A percentile compares a stretch with the other conserved stretches of the same genome.
Conservation (phyloP, 1,140 invertebrate species). For the Drosophila ironensis region DNA sequence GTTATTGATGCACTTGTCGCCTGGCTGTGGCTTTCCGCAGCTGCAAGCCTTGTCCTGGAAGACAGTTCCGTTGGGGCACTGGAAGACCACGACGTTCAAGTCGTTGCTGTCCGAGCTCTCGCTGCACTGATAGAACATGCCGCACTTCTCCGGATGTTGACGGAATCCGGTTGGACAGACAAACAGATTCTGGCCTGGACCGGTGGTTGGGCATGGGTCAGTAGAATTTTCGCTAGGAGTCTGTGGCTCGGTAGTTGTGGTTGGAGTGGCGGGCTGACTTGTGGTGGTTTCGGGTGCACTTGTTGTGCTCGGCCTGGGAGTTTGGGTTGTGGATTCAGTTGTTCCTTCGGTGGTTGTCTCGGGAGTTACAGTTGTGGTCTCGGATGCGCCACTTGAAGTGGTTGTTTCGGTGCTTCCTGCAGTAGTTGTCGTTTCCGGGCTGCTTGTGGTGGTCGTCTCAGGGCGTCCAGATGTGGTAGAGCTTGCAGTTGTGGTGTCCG, state of each 20-base stretch:
- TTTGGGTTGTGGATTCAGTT: conserved; percentile 7
- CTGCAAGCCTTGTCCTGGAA: conserved; percentile 89
- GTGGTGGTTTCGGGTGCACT: conserved; percentile 49
- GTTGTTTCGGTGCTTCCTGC: conserved; percentile 28
- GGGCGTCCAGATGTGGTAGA: conserved; percentile 9
- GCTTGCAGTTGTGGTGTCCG: neutral
- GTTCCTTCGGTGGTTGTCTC: conserved; percentile 20
- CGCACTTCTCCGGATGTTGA: conserved; percentile 91
- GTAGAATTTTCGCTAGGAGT: conserved; percentile 47
- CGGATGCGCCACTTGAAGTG: conserved; percentile 37
- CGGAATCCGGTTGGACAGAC: conserved; percentile 91
- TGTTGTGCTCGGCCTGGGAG: conserved; percentile 55
- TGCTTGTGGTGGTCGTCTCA: conserved; percentile 25
- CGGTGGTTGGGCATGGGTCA: conserved; percentile 82
- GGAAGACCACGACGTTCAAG: conserved; percentile 87
- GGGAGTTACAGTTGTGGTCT: conserved; percentile 2
- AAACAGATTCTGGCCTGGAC: conserved; percentile 87
- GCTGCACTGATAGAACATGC: conserved; percentile 92
- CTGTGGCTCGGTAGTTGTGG: conserved; percentile 27
- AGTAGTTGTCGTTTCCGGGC: conserved; percentile 58
- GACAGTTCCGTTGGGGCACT: conserved; percentile 89
- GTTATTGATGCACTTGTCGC: conserved; percentile 49
- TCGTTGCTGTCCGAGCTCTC: conserved; percentile 85
- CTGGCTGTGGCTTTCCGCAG: conserved; percentile 83
- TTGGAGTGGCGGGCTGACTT: conserved; percentile 13